Conservation (phyloP, 2,797 vertebrate genomes). For the Stomatorhinus walkeri region DNA sequence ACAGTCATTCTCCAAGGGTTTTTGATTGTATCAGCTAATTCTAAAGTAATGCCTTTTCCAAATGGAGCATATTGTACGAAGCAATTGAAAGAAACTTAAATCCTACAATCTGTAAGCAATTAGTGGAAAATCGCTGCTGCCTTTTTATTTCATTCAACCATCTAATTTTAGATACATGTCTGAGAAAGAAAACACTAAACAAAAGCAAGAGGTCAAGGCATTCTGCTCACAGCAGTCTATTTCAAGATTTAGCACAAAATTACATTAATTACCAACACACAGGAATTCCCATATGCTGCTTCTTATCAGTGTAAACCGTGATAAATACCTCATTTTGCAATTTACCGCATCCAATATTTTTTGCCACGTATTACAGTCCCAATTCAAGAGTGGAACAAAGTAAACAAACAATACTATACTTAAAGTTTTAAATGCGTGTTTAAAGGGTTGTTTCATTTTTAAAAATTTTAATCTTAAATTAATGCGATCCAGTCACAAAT, state of each 20-base stretch:
- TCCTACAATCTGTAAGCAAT: constrained; percentile 22
- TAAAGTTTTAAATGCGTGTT: neutral
- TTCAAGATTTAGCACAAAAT: constrained; percentile 13
- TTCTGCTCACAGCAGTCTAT: neutral
- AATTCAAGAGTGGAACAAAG: neutral
- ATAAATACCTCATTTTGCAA: neutral
- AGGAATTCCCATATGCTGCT: neutral
- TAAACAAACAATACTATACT: neutral
- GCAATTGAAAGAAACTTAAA: constrained; percentile 12
- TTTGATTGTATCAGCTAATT: neutral
- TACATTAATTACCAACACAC: neutral
- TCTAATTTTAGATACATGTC: constrained; percentile 23
- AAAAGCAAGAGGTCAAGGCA: neutral
- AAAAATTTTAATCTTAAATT: neutral
- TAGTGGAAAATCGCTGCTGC: constrained; percentile 16
- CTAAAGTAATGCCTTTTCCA: neutral
- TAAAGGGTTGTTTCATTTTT: neutral
- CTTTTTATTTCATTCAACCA: constrained; percentile 10
- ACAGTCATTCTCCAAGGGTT: neutral
- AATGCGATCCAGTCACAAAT: neutral
- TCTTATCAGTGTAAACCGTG: neutral
- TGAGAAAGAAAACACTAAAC: constrained; percentile 2
- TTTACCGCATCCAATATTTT: neutral
- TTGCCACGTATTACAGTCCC: neutral
- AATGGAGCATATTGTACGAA: constrained; percentile 6